These are phyloP conservation scores for Drosophila nr. perissopoda DNA, from an alignment of 2,888 invertebrate species.

Conservation along the genomic window DNA sequence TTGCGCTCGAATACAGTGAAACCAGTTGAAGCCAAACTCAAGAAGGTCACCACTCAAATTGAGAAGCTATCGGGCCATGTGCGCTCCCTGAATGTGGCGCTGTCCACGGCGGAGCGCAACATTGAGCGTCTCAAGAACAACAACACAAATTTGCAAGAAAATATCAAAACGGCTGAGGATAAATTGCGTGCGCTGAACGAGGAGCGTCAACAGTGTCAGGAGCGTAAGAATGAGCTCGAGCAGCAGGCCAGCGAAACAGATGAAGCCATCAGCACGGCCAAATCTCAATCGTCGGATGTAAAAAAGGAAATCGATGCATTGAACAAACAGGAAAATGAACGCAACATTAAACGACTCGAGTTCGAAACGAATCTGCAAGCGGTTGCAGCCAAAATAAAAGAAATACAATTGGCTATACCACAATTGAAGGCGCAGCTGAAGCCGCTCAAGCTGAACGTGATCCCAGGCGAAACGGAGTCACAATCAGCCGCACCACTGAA, in stretches of 20 bases:
- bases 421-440: slow-evolving; percentile 86
- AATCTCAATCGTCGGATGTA: slow-evolving; percentile 86
- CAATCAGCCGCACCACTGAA: slow-evolving; percentile 85
- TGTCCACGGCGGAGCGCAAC: slow-evolving; percentile 89
- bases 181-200: slow-evolving; percentile 87
- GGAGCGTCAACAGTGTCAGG: slow-evolving; percentile 87
- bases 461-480: slow-evolving; percentile 86
- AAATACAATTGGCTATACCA: slow-evolving; percentile 86
- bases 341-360: slow-evolving; percentile 90
- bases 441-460: slow-evolving; percentile 87
- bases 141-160: slow-evolving; percentile 90
- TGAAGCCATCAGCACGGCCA: slow-evolving; percentile 86
- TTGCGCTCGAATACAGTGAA: slow-evolving; percentile 90
- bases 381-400: slow-evolving; percentile 87
- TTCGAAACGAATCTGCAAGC: slow-evolving; percentile 89
- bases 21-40: slow-evolving; percentile 89
- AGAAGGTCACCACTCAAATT: slow-evolving; percentile 89
- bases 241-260: slow-evolving; percentile 87
- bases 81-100: slow-evolving; percentile 89
- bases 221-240: slow-evolving; percentile 86
- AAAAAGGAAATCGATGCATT: slow-evolving; percentile 88
- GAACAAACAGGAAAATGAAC: slow-evolving; percentile 88
- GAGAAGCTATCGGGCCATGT: slow-evolving; percentile 90
- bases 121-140: slow-evolving; percentile 90
- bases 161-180: slow-evolving; percentile 89